Conservation (phyloP, 2,888 invertebrate species). For the Rhimphoctona megacephalus region DNA sequence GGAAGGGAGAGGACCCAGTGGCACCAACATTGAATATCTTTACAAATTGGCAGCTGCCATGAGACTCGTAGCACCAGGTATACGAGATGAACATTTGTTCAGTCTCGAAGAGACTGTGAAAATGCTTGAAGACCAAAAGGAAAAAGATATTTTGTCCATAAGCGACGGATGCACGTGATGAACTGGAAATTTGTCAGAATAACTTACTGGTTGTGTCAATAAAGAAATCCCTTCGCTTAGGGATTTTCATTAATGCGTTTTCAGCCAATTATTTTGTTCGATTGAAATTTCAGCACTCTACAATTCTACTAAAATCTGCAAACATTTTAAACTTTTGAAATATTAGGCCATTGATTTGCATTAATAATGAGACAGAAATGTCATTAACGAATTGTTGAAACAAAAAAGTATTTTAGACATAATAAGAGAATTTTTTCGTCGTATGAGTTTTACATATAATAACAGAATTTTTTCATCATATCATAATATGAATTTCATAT, state of each 20-base stretch:
- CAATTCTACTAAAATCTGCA: background rate
- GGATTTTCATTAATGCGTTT: background rate
- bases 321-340: background rate
- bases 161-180: constrained; percentile 38
- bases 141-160: constrained; percentile 36
- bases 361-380: background rate
- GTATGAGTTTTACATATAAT: too few species aligned
- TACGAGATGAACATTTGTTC: constrained; percentile 92
- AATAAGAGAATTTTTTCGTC: background rate
- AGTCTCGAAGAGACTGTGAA: constrained; percentile 89
- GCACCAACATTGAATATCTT: constrained; percentile 96
- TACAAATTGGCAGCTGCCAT: constrained; percentile 93
- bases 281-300: background rate
- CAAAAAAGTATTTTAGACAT: too few species aligned
- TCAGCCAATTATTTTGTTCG: background rate
- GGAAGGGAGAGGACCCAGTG: constrained; percentile 92
- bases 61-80: constrained; percentile 90
- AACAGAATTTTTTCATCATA: background rate
- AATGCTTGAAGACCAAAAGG: constrained; percentile 77
- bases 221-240: background rate
- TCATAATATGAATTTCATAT: too few species aligned
- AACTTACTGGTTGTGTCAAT: background rate
- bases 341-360: background rate
- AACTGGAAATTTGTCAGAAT: background rate
- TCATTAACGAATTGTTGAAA: background rate